These are phyloP conservation scores for Gouania willdenowi DNA, from an alignment of 2,797 vertebrate genomes.

Conservation along the genomic window DNA sequence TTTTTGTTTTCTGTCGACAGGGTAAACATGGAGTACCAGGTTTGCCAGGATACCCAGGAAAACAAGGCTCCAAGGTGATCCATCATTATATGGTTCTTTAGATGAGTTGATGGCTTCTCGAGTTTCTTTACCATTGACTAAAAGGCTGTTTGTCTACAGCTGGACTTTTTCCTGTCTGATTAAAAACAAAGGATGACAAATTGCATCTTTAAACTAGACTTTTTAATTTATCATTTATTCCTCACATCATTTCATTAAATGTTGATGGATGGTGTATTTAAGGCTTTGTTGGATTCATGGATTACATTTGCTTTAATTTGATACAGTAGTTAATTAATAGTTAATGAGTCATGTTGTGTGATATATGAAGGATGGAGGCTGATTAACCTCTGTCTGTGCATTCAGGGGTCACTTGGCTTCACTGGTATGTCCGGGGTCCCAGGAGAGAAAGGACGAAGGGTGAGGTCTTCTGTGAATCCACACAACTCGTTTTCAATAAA, in stretches of 20 bases:
- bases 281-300: constrained; percentile 58
- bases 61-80: constrained; percentile 88
- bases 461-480: constrained; percentile 57
- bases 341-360: constrained; percentile 72
- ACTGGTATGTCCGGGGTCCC: constrained; percentile 71
- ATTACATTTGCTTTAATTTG: constrained; percentile 71
- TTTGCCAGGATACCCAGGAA: constrained; percentile 89
- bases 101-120: constrained; percentile 27
- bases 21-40: constrained; percentile 91
- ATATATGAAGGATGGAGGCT: constrained; percentile 59
- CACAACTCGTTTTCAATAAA: not conserved
- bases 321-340: constrained; percentile 74
- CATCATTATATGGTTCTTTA: constrained; percentile 25
- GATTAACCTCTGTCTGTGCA: constrained; percentile 66
- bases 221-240: constrained; percentile 76
- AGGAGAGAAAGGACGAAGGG: constrained; percentile 92
- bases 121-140: constrained; percentile 21
- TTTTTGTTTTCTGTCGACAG: constrained; percentile 54
- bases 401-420: constrained; percentile 87
- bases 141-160: constrained; percentile 38
- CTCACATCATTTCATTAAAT: constrained; percentile 67
- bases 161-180: constrained; percentile 54
- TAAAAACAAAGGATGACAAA: constrained; percentile 70
- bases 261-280: constrained; percentile 75
- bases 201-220: constrained; percentile 59